Base-by-base conservation (phyloP, 2,113 vertebrate species). In the Gavialis gangeticus region DNA sequence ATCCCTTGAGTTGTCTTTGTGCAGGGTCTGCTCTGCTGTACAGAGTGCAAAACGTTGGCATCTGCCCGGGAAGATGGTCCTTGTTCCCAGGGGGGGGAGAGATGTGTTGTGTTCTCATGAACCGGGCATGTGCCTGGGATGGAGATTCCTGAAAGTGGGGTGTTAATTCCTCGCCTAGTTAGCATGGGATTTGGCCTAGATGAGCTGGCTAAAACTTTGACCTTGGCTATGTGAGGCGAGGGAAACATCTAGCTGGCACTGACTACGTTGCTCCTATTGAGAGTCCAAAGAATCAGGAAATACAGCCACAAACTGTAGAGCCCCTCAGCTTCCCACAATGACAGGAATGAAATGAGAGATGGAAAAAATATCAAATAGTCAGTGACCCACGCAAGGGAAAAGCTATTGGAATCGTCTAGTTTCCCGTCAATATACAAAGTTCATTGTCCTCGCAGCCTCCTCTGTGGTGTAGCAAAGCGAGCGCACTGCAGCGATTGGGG, bases 1-100 rank as follows among this genome's bases (percentile, higher is more conserved):
- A 11, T n/a, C 30, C 30, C 0, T 73, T 6, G 28, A 7, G 30
- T 62, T 56, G 4, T 0, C 0, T 1, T 89, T 64, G 46, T n/a
- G n/a, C n/a, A n/a, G n/a, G n/a, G n/a, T n/a, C n/a, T n/a, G n/a
- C n/a, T n/a, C n/a, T n/a, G n/a, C n/a, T n/a, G n/a, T n/a, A n/a
- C 15, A 2, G 13, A n/a, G 79, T 17, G 28, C 0, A 1, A 82
- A 79, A 27, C 63, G 78, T 77, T 85, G 93, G 64, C 0, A 0
- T 2, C 69, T n/a, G 64, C 73, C 66, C 80, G 37, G 30, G 19
- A 27, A 1, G 24, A 67, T 81, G 73, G 92, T 27, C 62, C 34
- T 34, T 18, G 77, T 15, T 64, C 81, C 57, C 12, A 1, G 75
- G 90, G 62, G 15, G 6, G 54, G 4, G 3, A 1, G 2, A 73